Evolutionary conservation across 2,888 invertebrate species (phyloP).

Genomic region (Ephialtes manifestator): DNA sequence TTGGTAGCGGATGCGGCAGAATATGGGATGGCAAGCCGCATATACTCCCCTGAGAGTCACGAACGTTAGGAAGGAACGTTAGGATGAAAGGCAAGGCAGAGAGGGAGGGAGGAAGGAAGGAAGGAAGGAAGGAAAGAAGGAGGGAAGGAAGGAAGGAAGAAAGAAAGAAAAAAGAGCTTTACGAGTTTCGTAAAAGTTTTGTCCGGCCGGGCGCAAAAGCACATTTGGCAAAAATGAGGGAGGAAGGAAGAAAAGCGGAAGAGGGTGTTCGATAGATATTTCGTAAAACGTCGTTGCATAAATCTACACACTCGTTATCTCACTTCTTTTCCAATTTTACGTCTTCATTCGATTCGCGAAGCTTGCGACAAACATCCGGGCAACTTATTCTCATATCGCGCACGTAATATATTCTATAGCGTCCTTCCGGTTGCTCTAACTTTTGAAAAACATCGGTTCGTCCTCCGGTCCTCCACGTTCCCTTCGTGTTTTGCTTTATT

Average conservation of each 20-base stretch:
- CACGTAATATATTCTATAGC: background rate
- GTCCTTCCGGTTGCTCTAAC: background rate
- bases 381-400: background rate
- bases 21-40: constrained; percentile 40
- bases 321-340: constrained; percentile 30
- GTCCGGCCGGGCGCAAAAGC: constrained; percentile 53
- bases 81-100: constrained; percentile 35
- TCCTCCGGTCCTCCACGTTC: background rate
- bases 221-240: constrained; percentile 58
- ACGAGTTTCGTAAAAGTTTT: constrained; percentile 71
- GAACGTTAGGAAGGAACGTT: constrained; percentile 20
- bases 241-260: constrained; percentile 25
- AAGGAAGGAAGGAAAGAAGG: constrained; percentile 30
- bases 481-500: background rate
- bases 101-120: constrained; percentile 40
- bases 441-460: background rate
- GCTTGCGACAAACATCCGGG: background rate
- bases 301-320: constrained; percentile 55
- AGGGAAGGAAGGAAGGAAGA: constrained; percentile 44
- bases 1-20: constrained; percentile 31
- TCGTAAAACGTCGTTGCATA: constrained; percentile 63
- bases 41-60: constrained; percentile 49
- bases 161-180: constrained; percentile 54
- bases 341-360: constrained; percentile 14
- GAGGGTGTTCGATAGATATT: constrained; percentile 46